Evolutionary conservation across 1,140 invertebrate genomes (phyloP).

Genomic region (Microplitis demolitor): DNA sequence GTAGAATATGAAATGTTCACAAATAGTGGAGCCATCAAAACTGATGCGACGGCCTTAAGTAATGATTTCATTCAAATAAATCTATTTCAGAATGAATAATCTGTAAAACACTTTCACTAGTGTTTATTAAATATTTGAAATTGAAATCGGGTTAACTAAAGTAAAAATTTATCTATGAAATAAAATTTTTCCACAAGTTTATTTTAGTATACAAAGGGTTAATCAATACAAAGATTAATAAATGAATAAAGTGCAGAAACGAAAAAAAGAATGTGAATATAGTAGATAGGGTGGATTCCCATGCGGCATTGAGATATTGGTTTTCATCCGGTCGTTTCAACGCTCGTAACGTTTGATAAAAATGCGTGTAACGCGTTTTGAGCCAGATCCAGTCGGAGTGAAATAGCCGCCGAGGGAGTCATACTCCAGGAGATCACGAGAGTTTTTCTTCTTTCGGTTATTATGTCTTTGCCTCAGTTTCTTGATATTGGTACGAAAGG

Average conservation of each 20-base stretch:
- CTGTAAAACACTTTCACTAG: too few species aligned
- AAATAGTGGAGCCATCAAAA: too few species aligned
- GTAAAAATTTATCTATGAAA: background rate
- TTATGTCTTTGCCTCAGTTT: background rate
- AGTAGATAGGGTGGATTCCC: constrained; percentile 42
- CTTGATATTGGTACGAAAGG: background rate
- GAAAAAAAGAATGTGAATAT: background rate
- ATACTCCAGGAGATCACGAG: constrained; percentile 56
- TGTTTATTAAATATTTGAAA: too few species aligned
- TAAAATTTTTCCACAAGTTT: background rate
- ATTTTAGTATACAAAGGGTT: background rate
- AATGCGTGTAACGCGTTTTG: constrained; percentile 60
- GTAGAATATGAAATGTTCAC: too few species aligned
- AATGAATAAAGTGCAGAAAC: background rate
- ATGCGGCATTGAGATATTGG: constrained; percentile 57
- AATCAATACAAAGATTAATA: background rate
- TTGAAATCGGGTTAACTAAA: too few species aligned
- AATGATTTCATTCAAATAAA: too few species aligned
- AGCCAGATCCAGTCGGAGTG: constrained; percentile 45
- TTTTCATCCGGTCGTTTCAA: constrained; percentile 58
- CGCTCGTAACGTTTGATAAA: constrained; percentile 62
- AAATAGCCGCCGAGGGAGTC: constrained; percentile 57
- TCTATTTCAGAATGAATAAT: too few species aligned
- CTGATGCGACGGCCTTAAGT: too few species aligned
- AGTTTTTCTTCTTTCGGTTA: constrained; percentile 48